A percentile compares a stretch with the other conserved stretches of the same genome.
Evolutionary conservation across 2,888 invertebrate genomes (phyloP).

Genomic region (Penaeus monodon): DNA sequence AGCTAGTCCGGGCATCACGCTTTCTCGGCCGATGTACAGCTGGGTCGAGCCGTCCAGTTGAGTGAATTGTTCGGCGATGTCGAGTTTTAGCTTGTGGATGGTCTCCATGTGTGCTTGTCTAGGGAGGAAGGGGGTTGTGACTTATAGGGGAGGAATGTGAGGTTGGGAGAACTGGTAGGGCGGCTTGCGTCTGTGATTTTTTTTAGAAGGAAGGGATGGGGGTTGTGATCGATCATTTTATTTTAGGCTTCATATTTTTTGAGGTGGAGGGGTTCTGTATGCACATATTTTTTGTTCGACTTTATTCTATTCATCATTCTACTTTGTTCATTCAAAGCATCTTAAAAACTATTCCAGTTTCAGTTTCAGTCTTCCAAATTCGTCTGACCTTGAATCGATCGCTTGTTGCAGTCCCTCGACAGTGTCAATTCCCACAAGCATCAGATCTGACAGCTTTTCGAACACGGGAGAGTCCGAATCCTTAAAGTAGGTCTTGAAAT

Average conservation of each 20-base stretch:
- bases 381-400: not conserved
- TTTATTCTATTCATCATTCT: not conserved
- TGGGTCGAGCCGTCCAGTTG: not conserved
- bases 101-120: not conserved
- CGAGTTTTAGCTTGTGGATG: not conserved
- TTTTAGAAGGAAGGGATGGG: too few species aligned
- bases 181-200: too few species aligned
- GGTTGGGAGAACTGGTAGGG: too few species aligned
- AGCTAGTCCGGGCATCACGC: not conserved
- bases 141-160: too few species aligned
- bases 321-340: not conserved
- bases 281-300: too few species aligned
- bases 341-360: not conserved
- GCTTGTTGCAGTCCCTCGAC: constrained; percentile 21
- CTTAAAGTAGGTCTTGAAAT: constrained; percentile 5
- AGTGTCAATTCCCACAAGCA: constrained; percentile 7
- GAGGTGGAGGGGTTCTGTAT: too few species aligned
- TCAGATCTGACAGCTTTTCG: constrained; percentile 1
- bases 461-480: constrained; percentile 3
- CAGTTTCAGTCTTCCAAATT: not conserved
- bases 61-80: constrained; percentile 26
- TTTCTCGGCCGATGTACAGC: constrained; percentile 12
- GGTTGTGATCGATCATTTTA: too few species aligned
- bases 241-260: too few species aligned
- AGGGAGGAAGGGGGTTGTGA: too few species aligned